phyloP scores from a whole-genome alignment of 2,888 invertebrate species.

The Andrena hattorfiana region DNA sequence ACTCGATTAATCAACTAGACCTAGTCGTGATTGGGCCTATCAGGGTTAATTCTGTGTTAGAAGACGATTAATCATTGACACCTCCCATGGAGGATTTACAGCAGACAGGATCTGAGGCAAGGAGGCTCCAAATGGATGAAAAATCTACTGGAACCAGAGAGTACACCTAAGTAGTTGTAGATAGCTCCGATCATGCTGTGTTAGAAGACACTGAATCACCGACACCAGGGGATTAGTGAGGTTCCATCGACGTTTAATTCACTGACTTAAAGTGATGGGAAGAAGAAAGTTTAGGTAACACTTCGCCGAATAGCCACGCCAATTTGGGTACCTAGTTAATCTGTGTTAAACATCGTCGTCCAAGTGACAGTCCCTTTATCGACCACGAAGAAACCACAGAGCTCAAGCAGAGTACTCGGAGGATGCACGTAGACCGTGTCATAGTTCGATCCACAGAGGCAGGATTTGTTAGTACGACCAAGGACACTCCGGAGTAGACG shows the following conservation, averaged over 20 bases:
- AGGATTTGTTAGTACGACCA: background rate
- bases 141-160: background rate
- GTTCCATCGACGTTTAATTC: background rate
- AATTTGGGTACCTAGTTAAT: background rate
- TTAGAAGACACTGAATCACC: background rate
- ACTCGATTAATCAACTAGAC: conserved; percentile 45
- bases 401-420: background rate
- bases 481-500: background rate
- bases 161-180: background rate
- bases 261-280: too few relatives aligned
- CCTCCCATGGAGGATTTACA: background rate
- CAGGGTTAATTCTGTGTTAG: conserved; percentile 25
- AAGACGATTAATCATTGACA: background rate
- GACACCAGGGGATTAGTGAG: background rate
- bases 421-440: background rate
- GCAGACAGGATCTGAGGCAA: background rate
- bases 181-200: background rate
- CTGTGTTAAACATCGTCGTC: background rate
- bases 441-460: background rate
- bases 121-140: background rate
- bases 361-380: background rate
- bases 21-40: conserved; percentile 55
- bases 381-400: background rate
- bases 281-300: too few relatives aligned
- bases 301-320: too few relatives aligned